Evolutionary conservation across 2,888 invertebrate species (phyloP).

Genomic region (Nomada goodeniana): DNA sequence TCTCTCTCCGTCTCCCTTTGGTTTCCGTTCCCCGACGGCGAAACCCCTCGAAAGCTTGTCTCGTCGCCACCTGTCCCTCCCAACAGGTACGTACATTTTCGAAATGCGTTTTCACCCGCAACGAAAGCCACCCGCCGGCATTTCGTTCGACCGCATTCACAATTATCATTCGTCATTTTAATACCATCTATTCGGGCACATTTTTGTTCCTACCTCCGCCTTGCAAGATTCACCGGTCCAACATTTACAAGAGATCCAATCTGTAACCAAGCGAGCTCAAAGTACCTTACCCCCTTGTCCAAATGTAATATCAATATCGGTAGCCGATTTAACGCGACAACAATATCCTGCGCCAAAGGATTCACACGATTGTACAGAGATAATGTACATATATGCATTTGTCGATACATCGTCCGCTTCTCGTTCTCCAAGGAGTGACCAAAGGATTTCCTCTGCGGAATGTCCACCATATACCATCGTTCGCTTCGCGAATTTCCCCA

Average conservation of each 20-base stretch:
- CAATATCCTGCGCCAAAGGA: too few relatives aligned
- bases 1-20: constrained; percentile 18
- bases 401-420: constrained; percentile 15
- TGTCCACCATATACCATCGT: constrained; percentile 7
- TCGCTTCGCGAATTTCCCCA: constrained; percentile 20
- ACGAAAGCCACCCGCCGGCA: neutral
- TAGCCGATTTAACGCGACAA: too few relatives aligned
- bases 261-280: neutral
- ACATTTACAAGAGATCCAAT: neutral
- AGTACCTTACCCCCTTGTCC: neutral
- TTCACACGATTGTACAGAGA: too few relatives aligned
- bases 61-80: neutral
- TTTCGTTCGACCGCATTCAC: neutral
- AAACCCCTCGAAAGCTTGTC: neutral
- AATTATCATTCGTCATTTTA: neutral
- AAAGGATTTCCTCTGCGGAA: constrained; percentile 17
- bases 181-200: too few relatives aligned
- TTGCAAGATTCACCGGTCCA: neutral
- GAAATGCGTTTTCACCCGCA: constrained; percentile 22
- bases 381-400: constrained; percentile 1
- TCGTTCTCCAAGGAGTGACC: neutral
- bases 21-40: constrained; percentile 12
- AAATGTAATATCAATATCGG: too few relatives aligned
- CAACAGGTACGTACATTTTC: constrained; percentile 41
- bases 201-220: neutral